Evolutionary conservation across 1,140 invertebrate species (phyloP).

Genomic region (Belonocnema kinseyi): DNA sequence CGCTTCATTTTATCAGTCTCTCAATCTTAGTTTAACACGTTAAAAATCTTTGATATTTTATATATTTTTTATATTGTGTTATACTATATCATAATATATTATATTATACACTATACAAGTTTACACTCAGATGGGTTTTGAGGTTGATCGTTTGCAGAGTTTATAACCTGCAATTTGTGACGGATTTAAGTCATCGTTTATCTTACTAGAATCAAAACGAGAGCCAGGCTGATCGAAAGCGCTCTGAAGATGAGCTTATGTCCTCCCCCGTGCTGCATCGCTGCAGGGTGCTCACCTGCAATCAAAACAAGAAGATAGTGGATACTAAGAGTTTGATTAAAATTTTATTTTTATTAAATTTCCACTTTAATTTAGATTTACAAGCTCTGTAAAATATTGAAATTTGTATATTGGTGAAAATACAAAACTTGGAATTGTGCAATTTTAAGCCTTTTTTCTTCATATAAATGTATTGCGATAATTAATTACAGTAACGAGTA

Average conservation of each 20-base stretch:
- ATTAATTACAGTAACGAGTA: too few relatives aligned
- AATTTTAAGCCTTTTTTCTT: too few relatives aligned
- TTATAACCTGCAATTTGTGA: slow-evolving; percentile 4
- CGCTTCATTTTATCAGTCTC: slow-evolving; percentile 9
- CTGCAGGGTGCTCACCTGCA: slow-evolving; percentile 85
- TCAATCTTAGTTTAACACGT: background rate
- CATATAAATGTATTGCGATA: too few relatives aligned
- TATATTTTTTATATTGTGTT: background rate
- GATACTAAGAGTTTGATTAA: background rate
- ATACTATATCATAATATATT: background rate
- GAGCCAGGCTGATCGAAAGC: slow-evolving; percentile 20
- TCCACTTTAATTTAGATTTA: too few relatives aligned
- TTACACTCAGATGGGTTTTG: slow-evolving; percentile 4
- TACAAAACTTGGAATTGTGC: too few relatives aligned
- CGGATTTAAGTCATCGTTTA: slow-evolving; percentile 4
- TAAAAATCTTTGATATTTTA: background rate
- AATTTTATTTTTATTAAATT: too few relatives aligned
- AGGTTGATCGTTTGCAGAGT: background rate
- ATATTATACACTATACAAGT: slow-evolving; percentile 22
- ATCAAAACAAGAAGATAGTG: slow-evolving; percentile 54
- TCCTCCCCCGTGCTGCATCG: slow-evolving; percentile 82
- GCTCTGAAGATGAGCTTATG: slow-evolving; percentile 36
- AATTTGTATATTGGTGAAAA: too few relatives aligned
- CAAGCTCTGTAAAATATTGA: too few relatives aligned
- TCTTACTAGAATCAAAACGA: slow-evolving; percentile 23